A percentile compares a stretch with the other conserved stretches of the same genome.
Conservation (phyloP, 1,140 invertebrate genomes). For the Hetaerina americana region DNA sequence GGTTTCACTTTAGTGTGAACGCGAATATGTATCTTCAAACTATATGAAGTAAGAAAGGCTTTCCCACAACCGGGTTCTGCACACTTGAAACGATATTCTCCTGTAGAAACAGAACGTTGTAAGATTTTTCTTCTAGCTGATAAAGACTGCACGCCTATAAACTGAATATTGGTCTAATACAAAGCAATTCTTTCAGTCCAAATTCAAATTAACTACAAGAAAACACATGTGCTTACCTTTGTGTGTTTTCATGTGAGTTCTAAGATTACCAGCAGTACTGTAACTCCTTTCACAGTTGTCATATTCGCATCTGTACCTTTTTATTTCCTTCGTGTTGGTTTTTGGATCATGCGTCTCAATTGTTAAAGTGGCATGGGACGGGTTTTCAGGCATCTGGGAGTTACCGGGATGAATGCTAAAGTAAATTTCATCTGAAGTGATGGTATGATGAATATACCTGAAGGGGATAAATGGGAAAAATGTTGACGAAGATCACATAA, state of each 20-base stretch:
- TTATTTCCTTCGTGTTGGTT: constrained; percentile 48
- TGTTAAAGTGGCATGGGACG: constrained; percentile 51
- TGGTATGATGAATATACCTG: constrained; percentile 53
- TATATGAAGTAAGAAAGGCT: constrained; percentile 88
- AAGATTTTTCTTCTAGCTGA: neutral
- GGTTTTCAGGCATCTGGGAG: constrained; percentile 42
- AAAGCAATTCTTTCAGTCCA: neutral
- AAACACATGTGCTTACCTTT: constrained; percentile 51
- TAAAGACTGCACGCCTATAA: neutral
- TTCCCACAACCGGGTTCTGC: constrained; percentile 76
- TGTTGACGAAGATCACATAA: no score
- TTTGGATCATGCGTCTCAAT: constrained; percentile 48
- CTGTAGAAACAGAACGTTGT: constrained; percentile 37
- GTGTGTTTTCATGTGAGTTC: constrained; percentile 92
- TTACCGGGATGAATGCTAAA: constrained; percentile 50
- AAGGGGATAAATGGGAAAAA: neutral
- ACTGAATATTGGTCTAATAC: neutral
- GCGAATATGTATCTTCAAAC: constrained; percentile 85
- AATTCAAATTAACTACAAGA: constrained; percentile 11
- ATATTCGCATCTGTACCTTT: constrained; percentile 74
- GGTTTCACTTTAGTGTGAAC: constrained; percentile 93
- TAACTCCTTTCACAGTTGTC: constrained; percentile 80
- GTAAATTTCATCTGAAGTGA: constrained; percentile 51
- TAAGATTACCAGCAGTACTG: constrained; percentile 85
- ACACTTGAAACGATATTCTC: constrained; percentile 89